Evolutionary conservation across 1,140 invertebrate species (phyloP).

Genomic region (Zaprionus ornatus): DNA sequence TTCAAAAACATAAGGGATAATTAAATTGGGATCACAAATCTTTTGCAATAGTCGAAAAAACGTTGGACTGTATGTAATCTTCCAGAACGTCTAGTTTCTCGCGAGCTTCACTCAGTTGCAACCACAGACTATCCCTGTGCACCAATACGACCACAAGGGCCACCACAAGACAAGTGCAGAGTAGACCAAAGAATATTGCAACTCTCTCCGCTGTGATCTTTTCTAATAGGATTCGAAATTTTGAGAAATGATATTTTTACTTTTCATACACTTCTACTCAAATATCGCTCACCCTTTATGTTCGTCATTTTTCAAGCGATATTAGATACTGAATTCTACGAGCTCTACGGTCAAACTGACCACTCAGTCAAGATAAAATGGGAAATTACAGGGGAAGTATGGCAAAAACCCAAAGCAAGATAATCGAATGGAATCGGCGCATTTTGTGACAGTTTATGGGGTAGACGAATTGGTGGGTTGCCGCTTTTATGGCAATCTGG

Average conservation of each 20-base stretch:
- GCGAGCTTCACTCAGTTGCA: constrained; percentile 55
- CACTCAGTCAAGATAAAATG: constrained; percentile 52
- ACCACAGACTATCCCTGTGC: constrained; percentile 59
- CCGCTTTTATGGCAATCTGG: constrained; percentile 58
- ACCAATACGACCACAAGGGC: constrained; percentile 61
- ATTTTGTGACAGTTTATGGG: constrained; percentile 28
- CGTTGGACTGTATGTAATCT: constrained; percentile 59
- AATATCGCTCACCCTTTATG: constrained; percentile 54
- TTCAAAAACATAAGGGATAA: background rate
- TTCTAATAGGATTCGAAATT: constrained; percentile 35
- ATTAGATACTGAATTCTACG: constrained; percentile 16
- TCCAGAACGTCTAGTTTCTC: constrained; percentile 72
- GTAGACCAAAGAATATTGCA: constrained; percentile 71
- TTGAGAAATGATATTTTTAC: background rate
- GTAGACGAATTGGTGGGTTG: constrained; percentile 56
- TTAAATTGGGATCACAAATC: background rate
- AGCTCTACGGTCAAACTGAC: constrained; percentile 49
- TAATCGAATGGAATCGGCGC: background rate
- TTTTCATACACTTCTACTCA: background rate
- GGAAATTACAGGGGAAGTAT: background rate
- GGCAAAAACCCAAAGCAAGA: constrained; percentile 23
- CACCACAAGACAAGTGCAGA: constrained; percentile 58
- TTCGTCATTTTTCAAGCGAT: constrained; percentile 45
- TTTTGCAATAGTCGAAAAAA: background rate
- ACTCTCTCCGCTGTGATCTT: constrained; percentile 54